phyloP scores from a whole-genome alignment of 2,113 vertebrate genomes.

The Thomomys bottae region DNA sequence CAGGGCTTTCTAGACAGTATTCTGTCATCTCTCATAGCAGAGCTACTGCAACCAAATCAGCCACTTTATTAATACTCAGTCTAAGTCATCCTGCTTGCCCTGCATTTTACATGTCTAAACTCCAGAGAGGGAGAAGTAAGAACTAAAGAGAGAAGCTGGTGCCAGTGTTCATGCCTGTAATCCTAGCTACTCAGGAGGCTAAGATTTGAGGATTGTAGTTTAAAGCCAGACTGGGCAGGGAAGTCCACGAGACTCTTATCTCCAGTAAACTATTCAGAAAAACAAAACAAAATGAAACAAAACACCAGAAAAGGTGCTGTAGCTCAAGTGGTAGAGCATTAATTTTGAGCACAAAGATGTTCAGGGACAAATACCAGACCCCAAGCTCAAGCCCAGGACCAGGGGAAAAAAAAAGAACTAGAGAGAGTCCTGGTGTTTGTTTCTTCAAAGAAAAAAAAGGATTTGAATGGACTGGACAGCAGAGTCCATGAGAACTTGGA shows the following conservation, averaged over 20 bases:
- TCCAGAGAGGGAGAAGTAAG: not conserved
- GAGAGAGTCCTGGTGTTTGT: not conserved
- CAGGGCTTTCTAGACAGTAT: not conserved
- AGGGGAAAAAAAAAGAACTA: not conserved
- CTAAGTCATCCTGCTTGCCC: not conserved
- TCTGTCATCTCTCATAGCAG: not conserved
- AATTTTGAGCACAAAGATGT: no score
- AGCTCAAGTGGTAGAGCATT: no score
- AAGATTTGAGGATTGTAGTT: no score
- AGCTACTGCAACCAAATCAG: not conserved
- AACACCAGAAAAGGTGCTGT: no score
- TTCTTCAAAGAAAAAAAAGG: conserved; percentile 6
- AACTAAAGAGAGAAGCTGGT: not conserved
- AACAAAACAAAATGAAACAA: no score
- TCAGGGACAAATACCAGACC: not conserved
- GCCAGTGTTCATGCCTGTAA: no score
- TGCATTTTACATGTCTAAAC: not conserved
- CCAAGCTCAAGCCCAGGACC: not conserved
- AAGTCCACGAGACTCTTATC: no score
- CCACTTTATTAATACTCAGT: not conserved
- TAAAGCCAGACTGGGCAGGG: no score
- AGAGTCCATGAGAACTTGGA: not conserved
- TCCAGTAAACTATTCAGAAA: no score
- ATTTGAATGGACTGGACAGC: not conserved
- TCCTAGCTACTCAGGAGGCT: no score